Conservation (phyloP, 2,113 vertebrate genomes). For the Corythornis vintsioides region DNA sequence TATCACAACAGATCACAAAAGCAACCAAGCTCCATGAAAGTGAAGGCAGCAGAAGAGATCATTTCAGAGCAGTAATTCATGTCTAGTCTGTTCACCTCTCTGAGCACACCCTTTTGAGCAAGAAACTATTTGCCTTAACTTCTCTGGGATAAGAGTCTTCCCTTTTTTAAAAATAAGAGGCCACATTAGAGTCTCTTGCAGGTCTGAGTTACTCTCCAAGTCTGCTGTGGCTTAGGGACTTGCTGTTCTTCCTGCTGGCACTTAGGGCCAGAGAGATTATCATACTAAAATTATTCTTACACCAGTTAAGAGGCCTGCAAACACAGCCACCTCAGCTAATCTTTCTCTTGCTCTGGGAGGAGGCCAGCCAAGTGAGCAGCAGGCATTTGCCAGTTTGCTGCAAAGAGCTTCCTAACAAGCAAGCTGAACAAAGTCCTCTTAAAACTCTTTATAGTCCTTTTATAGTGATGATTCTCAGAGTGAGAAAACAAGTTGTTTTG, state of each 20-base stretch:
- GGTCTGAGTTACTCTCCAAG: not conserved
- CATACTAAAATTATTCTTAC: not conserved
- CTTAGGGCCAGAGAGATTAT: not conserved
- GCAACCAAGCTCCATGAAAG: not conserved
- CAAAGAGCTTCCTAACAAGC: not conserved
- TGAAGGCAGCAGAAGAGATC: not conserved
- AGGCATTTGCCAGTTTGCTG: not conserved
- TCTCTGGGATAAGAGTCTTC: not conserved
- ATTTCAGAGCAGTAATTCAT: not conserved
- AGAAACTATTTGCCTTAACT: not conserved
- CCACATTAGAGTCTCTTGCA: not conserved
- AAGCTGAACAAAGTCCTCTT: slow-evolving; percentile 1
- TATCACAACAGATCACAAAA: not conserved
- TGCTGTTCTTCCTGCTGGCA: not conserved
- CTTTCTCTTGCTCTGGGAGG: not conserved
- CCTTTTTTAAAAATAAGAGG: not conserved
- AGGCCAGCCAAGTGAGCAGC: not conserved
- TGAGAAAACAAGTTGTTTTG: slow-evolving; percentile 7
- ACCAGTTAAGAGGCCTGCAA: not conserved
- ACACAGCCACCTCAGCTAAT: not conserved
- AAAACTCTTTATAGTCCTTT: slow-evolving; percentile 14
- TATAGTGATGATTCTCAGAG: not conserved
- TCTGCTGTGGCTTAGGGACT: not conserved
- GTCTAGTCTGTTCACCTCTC: not conserved
- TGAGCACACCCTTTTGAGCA: not conserved